Percentiles rank a stretch among this genome's conserved stretches.
These are phyloP conservation scores for Mimumesa dahlbomi DNA, from an alignment of 2,888 invertebrate species.

Conservation along the genomic window DNA sequence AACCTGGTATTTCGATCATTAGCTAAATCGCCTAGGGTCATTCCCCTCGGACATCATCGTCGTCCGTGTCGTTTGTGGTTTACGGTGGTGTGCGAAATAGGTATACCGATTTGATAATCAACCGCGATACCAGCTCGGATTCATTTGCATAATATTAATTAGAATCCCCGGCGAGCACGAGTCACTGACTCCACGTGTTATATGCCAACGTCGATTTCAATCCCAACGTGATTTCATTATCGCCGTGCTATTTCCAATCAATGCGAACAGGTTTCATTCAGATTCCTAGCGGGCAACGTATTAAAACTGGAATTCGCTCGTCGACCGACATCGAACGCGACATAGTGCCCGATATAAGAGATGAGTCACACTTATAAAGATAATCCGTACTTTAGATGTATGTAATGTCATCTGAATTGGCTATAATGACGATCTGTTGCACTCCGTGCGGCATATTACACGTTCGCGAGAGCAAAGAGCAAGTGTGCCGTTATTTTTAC, in stretches of 20 bases:
- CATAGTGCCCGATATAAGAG: slow-evolving; percentile 19
- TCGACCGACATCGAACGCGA: background rate
- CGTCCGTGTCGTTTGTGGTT: slow-evolving; percentile 28
- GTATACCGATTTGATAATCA: background rate
- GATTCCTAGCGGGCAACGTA: too few species aligned
- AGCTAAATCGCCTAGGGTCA: too few species aligned
- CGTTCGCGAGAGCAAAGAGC: too few species aligned
- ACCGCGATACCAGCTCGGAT: too few species aligned
- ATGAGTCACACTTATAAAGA: slow-evolving; percentile 47
- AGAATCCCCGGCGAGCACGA: background rate
- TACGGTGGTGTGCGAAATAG: background rate
- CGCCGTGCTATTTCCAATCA: too few species aligned
- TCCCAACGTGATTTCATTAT: too few species aligned
- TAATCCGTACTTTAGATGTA: slow-evolving; percentile 34
- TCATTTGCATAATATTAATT: too few species aligned
- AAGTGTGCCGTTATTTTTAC: too few species aligned
- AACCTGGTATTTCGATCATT: slow-evolving; percentile 1
- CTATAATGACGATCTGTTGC: slow-evolving; percentile 41
- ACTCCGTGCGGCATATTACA: background rate
- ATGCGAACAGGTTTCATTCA: too few species aligned
- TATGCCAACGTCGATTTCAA: too few species aligned
- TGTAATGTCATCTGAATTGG: slow-evolving; percentile 41
- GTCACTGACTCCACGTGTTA: background rate
- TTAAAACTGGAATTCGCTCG: too few species aligned
- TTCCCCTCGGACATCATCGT: slow-evolving; percentile 36